Percentiles rank a stretch among this genome's conserved stretches.
phyloP scores from a whole-genome alignment of 2,888 invertebrate species.

The Caenorhabditis uteleia region DNA sequence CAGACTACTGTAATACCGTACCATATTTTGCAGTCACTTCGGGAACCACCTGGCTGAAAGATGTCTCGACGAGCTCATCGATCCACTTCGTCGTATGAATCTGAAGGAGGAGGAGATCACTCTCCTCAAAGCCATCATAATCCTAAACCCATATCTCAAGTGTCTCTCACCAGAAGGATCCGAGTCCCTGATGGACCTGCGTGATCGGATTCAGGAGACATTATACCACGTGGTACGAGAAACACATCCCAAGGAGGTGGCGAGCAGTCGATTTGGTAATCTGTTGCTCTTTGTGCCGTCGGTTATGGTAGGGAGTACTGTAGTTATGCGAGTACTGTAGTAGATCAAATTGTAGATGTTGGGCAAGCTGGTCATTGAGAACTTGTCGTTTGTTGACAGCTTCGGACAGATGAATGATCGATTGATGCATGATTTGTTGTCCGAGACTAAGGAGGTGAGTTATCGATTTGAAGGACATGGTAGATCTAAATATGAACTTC shows the following conservation, averaged over 20 bases:
- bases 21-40: slow-evolving; percentile 58
- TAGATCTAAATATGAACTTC: too few relatives aligned
- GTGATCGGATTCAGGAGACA: slow-evolving; percentile 66
- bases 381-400: slow-evolving; percentile 63
- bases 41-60: slow-evolving; percentile 65
- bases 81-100: slow-evolving; percentile 62
- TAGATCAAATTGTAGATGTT: slow-evolving; percentile 63
- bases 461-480: too few relatives aligned
- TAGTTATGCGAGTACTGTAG: too few relatives aligned
- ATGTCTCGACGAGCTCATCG: slow-evolving; percentile 64
- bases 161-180: slow-evolving; percentile 59
- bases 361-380: slow-evolving; percentile 63
- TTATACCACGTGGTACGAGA: slow-evolving; percentile 66
- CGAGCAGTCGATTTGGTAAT: slow-evolving; percentile 67
- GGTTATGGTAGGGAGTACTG: slow-evolving; percentile 63
- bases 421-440: slow-evolving; percentile 60
- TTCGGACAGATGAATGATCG: slow-evolving; percentile 63
- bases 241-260: slow-evolving; percentile 69
- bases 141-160: slow-evolving; percentile 64
- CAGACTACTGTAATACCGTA: not conserved
- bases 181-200: slow-evolving; percentile 65
- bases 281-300: slow-evolving; percentile 64
- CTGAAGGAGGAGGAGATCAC: slow-evolving; percentile 66
- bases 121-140: slow-evolving; percentile 65
- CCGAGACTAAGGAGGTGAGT: slow-evolving; percentile 38